Conservation (phyloP, 2,113 vertebrate genomes). For the Arothron firmamentum region DNA sequence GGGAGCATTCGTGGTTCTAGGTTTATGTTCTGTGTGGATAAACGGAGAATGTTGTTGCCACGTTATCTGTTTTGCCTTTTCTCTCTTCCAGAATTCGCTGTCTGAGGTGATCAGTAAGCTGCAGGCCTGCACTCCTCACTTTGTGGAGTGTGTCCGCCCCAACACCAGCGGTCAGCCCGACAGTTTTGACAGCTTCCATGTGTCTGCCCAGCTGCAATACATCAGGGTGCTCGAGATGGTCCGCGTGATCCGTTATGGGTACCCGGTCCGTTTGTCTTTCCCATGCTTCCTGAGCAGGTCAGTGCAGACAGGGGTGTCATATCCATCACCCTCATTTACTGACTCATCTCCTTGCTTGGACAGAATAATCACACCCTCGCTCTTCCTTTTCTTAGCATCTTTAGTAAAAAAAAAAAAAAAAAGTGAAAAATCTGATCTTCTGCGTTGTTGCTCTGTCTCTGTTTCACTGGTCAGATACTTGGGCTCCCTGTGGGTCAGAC, state of each 20-base stretch:
- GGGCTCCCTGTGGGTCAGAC: conserved; percentile 30
- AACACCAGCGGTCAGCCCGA: conserved; percentile 79
- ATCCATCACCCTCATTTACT: neutral
- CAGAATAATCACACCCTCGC: too few species aligned
- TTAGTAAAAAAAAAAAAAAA: neutral
- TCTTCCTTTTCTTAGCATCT: too few species aligned
- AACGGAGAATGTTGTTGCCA: too few species aligned
- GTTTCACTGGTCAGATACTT: conserved; percentile 23
- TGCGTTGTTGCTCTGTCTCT: neutral
- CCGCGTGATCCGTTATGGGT: conserved; percentile 87
- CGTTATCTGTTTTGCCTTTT: neutral
- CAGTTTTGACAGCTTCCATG: conserved; percentile 85
- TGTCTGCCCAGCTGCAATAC: conserved; percentile 90
- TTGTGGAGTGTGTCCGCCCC: conserved; percentile 88
- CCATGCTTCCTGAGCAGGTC: conserved; percentile 87
- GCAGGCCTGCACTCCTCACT: conserved; percentile 81
- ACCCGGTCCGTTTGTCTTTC: conserved; percentile 86
- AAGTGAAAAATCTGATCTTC: neutral
- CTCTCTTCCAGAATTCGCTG: conserved; percentile 79
- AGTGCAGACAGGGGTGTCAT: conserved; percentile 19
- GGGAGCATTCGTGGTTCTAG: too few species aligned
- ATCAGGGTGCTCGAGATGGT: conserved; percentile 92
- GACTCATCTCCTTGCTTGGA: neutral
- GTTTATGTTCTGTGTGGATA: too few species aligned
- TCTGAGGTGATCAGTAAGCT: conserved; percentile 84